These are phyloP conservation scores for Erpobdella octoculata DNA, from an alignment of 2,888 invertebrate species.

Conservation along the genomic window DNA sequence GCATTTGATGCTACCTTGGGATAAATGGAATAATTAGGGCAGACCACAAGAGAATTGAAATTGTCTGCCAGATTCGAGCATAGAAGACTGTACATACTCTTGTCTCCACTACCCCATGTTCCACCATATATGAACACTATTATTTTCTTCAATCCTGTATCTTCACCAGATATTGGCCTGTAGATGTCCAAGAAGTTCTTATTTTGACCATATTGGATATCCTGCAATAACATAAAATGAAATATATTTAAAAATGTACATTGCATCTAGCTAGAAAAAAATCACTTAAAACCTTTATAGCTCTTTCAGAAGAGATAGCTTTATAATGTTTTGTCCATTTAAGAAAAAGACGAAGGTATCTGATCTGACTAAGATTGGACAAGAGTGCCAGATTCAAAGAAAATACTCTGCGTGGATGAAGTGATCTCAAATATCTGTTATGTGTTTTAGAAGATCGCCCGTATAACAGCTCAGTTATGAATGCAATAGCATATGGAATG, in stretches of 20 bases:
- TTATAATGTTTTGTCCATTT: conserved; percentile 44
- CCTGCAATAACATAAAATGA: not conserved
- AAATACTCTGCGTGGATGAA: conserved; percentile 46
- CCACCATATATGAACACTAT: conserved; percentile 49
- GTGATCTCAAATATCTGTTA: conserved; percentile 42
- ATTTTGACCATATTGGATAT: conserved; percentile 19
- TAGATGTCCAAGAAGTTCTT: conserved; percentile 10
- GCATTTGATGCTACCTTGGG: conserved; percentile 42
- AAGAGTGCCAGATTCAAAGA: conserved; percentile 44
- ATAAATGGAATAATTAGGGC: conserved; percentile 47
- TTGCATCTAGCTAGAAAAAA: not conserved
- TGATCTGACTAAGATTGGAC: conserved; percentile 39
- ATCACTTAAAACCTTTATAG: conserved; percentile 42
- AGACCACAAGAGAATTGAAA: conserved; percentile 44
- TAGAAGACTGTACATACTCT: conserved; percentile 46
- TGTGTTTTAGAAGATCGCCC: conserved; percentile 40
- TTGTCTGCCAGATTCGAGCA: conserved; percentile 44
- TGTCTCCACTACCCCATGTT: conserved; percentile 47
- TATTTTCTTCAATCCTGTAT: conserved; percentile 39
- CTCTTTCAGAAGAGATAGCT: conserved; percentile 37
- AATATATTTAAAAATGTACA: not conserved
- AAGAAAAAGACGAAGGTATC: conserved; percentile 41
- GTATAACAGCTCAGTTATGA: conserved; percentile 45
- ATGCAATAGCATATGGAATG: conserved; percentile 46
- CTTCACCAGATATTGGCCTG: not conserved